Evolutionary conservation across 2,113 vertebrate genomes (phyloP).

Genomic region (Gasterosteus aculeatus): DNA sequence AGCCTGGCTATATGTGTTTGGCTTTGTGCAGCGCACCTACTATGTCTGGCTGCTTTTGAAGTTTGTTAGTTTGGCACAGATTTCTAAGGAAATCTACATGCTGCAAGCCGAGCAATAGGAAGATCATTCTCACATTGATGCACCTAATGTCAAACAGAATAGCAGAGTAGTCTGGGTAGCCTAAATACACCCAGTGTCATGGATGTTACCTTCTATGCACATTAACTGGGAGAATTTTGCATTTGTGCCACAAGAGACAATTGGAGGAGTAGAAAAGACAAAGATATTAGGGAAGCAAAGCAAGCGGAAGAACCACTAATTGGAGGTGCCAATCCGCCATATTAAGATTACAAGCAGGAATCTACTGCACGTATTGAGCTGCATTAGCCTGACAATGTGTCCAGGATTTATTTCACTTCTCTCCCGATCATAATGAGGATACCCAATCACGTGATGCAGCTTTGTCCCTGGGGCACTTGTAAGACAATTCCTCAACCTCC

Average conservation of each 20-base stretch:
- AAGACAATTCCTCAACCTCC: conserved; percentile 24
- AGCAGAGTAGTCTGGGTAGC: background rate
- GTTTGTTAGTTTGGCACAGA: conserved; percentile 42
- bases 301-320: conserved; percentile 29
- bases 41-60: conserved; percentile 40
- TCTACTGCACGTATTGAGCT: conserved; percentile 23
- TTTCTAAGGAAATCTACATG: conserved; percentile 43
- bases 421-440: conserved; percentile 37
- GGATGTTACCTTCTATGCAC: background rate
- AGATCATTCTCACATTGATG: conserved; percentile 38
- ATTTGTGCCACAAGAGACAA: conserved; percentile 1
- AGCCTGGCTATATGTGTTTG: conserved; percentile 47
- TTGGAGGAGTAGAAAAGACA: conserved; percentile 1
- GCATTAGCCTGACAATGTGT: conserved; percentile 34
- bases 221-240: conserved; percentile 1
- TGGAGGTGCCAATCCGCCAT: conserved; percentile 31
- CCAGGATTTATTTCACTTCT: conserved; percentile 21
- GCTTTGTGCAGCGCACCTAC: conserved; percentile 58
- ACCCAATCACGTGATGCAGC: conserved; percentile 37
- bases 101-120: conserved; percentile 34
- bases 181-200: background rate
- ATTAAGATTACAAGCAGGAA: conserved; percentile 25
- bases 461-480: conserved; percentile 38
- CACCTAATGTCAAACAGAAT: conserved; percentile 15
- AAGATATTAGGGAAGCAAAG: conserved; percentile 1